phyloP scores from a whole-genome alignment of 2,113 vertebrate species.

The Pelecanoides urinatrix region DNA sequence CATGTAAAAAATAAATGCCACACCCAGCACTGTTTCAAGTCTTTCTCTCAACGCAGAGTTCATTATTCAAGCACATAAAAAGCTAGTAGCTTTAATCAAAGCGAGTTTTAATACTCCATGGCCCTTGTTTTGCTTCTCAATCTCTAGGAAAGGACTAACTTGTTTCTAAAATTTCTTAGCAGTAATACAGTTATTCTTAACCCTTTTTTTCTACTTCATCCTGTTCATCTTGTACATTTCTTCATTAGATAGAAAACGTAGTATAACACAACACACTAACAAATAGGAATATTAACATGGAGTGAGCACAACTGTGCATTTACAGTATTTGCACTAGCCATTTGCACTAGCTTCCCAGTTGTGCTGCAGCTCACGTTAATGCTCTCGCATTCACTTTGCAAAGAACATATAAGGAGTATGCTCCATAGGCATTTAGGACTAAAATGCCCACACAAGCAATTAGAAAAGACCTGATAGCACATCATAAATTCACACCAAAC shows the following conservation, averaged over 20 bases:
- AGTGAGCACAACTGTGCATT: background rate
- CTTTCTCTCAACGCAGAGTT: background rate
- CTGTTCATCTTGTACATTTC: background rate
- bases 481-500: background rate
- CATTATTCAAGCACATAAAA: background rate
- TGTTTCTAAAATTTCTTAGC: background rate
- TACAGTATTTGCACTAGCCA: background rate
- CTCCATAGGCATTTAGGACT: background rate
- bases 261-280: background rate
- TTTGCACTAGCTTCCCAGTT: background rate
- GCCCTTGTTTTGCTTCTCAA: background rate
- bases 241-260: background rate
- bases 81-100: background rate
- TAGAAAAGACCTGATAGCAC: background rate
- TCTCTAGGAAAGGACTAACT: background rate
- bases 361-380: background rate
- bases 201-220: accelerated
- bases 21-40: background rate
- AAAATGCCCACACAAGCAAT: background rate
- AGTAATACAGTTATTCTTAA: background rate
- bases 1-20: background rate
- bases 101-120: background rate
- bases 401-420: background rate
- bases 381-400: background rate
- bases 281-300: background rate